A percentile compares a stretch with the other conserved stretches of the same genome.
These are phyloP conservation scores for Platalea minor DNA, from an alignment of 2,797 vertebrate genomes.

Conservation along the genomic window DNA sequence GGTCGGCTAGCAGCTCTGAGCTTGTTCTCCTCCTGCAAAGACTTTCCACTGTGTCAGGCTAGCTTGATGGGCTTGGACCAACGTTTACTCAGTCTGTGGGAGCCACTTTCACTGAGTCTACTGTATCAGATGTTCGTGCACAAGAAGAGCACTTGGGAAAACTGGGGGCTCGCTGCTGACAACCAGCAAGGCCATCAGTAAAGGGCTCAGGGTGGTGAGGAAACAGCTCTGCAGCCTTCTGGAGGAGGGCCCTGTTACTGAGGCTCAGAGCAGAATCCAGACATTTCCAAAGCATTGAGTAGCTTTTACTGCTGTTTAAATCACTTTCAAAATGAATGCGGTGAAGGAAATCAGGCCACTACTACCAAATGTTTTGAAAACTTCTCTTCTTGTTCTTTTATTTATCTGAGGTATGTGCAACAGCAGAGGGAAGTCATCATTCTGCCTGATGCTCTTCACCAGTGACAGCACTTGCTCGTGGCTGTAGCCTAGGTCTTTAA, in stretches of 20 bases:
- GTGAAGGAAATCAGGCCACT: neutral
- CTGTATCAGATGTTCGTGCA: fast-evolving
- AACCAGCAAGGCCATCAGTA: neutral
- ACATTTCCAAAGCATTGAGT: fast-evolving
- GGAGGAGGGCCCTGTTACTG: too few relatives aligned
- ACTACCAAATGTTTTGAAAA: neutral
- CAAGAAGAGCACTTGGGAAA: neutral
- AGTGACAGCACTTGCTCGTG: neutral
- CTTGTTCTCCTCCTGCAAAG: neutral
- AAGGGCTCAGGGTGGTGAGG: neutral
- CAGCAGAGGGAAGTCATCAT: neutral
- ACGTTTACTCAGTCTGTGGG: neutral
- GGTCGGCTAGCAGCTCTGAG: neutral
- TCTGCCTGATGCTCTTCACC: neutral
- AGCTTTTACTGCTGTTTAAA: neutral
- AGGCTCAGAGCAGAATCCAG: neutral
- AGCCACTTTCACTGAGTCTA: neutral
- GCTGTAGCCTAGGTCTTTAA: neutral
- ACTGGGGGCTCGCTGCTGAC: fast-evolving
- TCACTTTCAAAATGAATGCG: neutral
- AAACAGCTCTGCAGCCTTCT: neutral
- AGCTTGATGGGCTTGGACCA: neutral
- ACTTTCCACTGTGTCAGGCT: fast-evolving
- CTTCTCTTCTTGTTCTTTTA: neutral
- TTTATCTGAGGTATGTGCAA: neutral